Percentiles rank a stretch among this genome's conserved stretches.
These are phyloP conservation scores for Poecile atricapillus DNA, from an alignment of 2,113 vertebrate genomes.

Conservation along the genomic window DNA sequence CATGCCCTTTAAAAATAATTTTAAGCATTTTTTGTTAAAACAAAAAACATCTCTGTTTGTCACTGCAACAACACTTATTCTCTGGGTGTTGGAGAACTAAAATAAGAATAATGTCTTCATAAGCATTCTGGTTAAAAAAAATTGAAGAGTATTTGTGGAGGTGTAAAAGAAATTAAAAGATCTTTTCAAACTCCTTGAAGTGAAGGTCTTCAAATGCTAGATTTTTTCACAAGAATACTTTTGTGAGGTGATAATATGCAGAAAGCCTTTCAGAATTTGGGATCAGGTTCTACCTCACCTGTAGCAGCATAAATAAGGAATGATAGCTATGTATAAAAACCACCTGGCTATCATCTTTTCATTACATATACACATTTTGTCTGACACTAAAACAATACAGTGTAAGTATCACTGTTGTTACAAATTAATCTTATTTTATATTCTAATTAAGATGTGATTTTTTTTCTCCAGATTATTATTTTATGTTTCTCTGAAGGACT, in stretches of 20 bases:
- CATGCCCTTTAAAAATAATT: neutral
- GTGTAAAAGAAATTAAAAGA: neutral
- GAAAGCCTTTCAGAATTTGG: neutral
- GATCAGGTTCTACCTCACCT: neutral
- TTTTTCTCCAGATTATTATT: slow-evolving; percentile 25
- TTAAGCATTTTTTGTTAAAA: neutral
- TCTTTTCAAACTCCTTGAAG: neutral
- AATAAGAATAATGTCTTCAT: neutral
- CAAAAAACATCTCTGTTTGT: neutral
- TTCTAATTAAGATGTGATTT: slow-evolving; percentile 14
- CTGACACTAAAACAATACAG: neutral
- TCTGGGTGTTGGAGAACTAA: neutral
- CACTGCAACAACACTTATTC: neutral
- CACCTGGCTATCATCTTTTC: neutral
- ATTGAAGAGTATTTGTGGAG: neutral
- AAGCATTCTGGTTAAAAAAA: neutral
- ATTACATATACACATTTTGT: neutral
- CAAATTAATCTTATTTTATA: slow-evolving; percentile 26
- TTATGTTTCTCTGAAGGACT: slow-evolving; percentile 14
- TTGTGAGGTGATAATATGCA: neutral
- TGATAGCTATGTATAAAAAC: neutral
- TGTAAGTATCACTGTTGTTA: neutral
- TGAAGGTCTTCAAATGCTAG: neutral
- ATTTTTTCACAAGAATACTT: neutral
- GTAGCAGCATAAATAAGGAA: neutral